These are phyloP conservation scores for Meandrina meandrites DNA, from an alignment of 92 coral and sea anemone species.

Conservation along the genomic window DNA sequence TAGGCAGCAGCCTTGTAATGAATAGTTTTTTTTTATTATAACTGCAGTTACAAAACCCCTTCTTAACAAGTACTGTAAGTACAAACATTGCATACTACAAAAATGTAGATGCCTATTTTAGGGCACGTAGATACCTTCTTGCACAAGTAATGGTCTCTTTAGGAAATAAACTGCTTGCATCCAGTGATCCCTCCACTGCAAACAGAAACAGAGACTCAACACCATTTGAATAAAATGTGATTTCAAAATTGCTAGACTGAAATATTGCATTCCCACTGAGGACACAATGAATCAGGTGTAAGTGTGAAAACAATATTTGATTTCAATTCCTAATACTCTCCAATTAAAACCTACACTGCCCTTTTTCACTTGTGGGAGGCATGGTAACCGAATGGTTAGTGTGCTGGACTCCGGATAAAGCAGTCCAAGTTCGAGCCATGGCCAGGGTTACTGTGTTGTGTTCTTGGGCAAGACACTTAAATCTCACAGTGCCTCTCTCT, in stretches of 20 bases:
- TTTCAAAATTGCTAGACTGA: not conserved
- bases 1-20: no score
- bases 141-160: conserved; percentile 68
- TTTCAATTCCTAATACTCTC: not conserved
- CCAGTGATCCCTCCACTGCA: conserved; percentile 99
- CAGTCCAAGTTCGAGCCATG: no score
- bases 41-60: not conserved
- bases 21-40: no score
- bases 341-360: not conserved
- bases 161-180: conserved; percentile 96
- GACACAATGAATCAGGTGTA: not conserved
- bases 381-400: no score
- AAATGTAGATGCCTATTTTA: no score
- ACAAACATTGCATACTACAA: no score
- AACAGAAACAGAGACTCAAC: not conserved
- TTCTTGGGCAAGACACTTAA: no score
- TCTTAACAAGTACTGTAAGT: not conserved
- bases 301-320: not conserved
- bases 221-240: not conserved
- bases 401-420: no score
- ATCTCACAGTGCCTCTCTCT: no score
- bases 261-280: not conserved
- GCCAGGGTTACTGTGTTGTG: no score
- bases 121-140: conserved; percentile 84
- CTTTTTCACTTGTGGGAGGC: no score